Conservation (phyloP, 2,797 vertebrate species). For the Petrocephalus schoutedeni region DNA sequence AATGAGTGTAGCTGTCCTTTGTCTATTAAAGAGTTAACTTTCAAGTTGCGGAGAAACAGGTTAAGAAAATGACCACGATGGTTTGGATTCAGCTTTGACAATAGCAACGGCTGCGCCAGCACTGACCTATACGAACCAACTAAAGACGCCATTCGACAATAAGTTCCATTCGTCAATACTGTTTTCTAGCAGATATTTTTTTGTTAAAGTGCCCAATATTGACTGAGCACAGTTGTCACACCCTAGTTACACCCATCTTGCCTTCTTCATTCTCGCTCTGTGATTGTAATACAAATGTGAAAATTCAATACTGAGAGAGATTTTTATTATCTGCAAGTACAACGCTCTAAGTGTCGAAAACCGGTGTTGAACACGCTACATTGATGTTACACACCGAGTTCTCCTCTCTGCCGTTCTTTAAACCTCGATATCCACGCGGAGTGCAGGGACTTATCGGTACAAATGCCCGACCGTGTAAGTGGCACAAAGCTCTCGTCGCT, state of each 20-base stretch:
- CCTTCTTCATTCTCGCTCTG: neutral
- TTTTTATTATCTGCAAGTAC: neutral
- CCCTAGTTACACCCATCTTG: neutral
- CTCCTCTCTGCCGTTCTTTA: neutral
- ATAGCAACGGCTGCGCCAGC: neutral
- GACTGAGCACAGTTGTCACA: neutral
- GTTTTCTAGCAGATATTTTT: neutral
- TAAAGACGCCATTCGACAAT: neutral
- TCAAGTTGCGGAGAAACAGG: neutral
- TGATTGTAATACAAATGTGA: neutral
- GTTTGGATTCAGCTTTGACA: neutral
- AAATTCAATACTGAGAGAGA: neutral
- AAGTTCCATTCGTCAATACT: neutral
- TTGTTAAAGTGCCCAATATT: neutral
- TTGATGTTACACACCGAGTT: neutral
- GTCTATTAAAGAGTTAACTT: neutral
- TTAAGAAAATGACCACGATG: neutral
- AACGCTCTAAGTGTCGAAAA: neutral
- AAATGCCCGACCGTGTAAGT: neutral
- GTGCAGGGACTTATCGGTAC: neutral
- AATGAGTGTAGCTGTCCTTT: neutral
- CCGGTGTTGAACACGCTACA: neutral
- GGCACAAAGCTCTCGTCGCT: neutral
- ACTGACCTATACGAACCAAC: neutral
- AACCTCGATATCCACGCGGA: neutral